phyloP scores from a whole-genome alignment of 1,140 invertebrate genomes.

The Panulirus ornatus region DNA sequence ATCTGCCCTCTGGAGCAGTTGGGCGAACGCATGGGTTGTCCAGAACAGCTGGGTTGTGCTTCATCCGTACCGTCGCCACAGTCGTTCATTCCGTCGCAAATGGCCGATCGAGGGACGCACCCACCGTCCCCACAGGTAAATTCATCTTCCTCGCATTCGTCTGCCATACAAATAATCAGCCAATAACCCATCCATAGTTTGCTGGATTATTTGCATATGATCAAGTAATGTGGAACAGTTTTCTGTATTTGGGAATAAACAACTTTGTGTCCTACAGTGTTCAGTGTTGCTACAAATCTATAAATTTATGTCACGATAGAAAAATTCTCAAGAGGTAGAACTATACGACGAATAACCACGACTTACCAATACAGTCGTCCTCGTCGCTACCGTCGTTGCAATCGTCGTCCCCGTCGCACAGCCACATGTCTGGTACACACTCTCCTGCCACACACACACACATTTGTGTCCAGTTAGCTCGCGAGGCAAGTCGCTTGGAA shows the following conservation, averaged over 20 bases:
- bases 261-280: not conserved
- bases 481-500: too few species aligned
- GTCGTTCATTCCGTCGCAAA: not conserved
- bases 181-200: too few species aligned
- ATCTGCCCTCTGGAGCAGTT: too few species aligned
- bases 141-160: not conserved
- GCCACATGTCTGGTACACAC: constrained; percentile 79
- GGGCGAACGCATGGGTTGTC: too few species aligned
- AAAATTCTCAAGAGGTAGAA: too few species aligned
- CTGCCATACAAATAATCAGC: not conserved
- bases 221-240: not conserved
- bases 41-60: too few species aligned
- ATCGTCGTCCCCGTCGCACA: constrained; percentile 79
- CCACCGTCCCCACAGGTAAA: not conserved
- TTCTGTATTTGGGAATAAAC: not conserved
- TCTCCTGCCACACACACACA: too few species aligned
- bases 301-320: too few species aligned
- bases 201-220: too few species aligned
- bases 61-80: too few species aligned
- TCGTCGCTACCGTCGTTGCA: constrained; percentile 80
- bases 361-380: constrained; percentile 76
- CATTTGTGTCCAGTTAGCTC: too few species aligned
- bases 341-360: too few species aligned
- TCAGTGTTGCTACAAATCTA: not conserved
- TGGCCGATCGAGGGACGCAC: not conserved